Base-by-base conservation (phyloP, 37 sponge, comb jelly and placozoan species). In the Chondrilla cf. caribensis region DNA sequence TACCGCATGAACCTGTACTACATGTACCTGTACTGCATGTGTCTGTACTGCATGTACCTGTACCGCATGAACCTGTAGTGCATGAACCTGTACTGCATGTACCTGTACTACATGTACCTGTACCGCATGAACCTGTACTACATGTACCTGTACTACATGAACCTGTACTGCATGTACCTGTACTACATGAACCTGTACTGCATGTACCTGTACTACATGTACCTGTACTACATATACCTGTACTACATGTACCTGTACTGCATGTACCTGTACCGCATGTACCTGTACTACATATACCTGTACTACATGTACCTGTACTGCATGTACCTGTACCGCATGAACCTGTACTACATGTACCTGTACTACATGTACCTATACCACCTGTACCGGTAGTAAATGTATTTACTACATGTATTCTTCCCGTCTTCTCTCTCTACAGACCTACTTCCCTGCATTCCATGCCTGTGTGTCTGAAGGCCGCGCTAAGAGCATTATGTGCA, bases 401-500 rank as follows among this genome's bases (percentile, higher is more conserved):
- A 67, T 67, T 22, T 60, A 26, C 64, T 26, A 6, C 22, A 5
- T 22, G 24, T 31, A 9, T 31, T 37, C 60, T 1, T 42, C 31
- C n/a, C n/a, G n/a, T n/a, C n/a, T n/a, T 18, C 64, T 38, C 38
- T 28, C n/a, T 4, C 8, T 58, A 33, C 55, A 86, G 89, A 89
- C 89, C 11, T 89, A 89, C 55, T 72, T 89, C 22, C 89, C 89
- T 0, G 83, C 83, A 39, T 89, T 82, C 60, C 65, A 88, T 21
- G 79, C 88, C 17, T 91, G 92, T 78, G 58, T 65, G 76, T 39
- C 83, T 28, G 71, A 81, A 29, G 85, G 85, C 15, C 26, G 41
- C 0, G 86, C 41, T 8, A 80, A 58, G 41, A 91, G 92, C 54
- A 77, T 91, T 58, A 91, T 91, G 92, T 91, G 92, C 70, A 91